Conservation (phyloP, 2,888 invertebrate genomes). For the Chrysolina americana region DNA sequence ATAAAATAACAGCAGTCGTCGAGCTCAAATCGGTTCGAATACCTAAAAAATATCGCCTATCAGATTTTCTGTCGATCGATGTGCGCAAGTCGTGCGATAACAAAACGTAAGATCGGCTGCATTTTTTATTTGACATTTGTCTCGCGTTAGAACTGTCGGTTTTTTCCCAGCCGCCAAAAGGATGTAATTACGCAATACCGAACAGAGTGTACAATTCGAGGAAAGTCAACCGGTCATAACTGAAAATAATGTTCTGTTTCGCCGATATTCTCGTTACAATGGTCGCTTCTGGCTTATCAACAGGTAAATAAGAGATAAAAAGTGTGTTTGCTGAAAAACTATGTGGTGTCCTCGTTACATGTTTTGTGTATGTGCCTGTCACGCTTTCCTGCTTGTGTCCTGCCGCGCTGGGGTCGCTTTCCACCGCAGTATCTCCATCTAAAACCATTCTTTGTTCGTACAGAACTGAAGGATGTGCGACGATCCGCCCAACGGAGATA, state of each 20-base stretch:
- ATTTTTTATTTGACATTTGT: slow-evolving; percentile 26
- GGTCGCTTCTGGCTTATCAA: slow-evolving; percentile 39
- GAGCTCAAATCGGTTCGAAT: slow-evolving; percentile 31
- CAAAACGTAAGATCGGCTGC: neutral
- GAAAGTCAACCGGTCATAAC: slow-evolving; percentile 16
- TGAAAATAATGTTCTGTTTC: slow-evolving; percentile 16
- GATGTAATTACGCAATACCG: slow-evolving; percentile 14
- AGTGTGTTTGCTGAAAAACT: slow-evolving; percentile 29
- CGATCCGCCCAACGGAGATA: slow-evolving; percentile 5
- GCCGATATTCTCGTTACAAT: slow-evolving; percentile 8
- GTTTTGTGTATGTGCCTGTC: slow-evolving; percentile 31
- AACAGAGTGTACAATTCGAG: slow-evolving; percentile 10
- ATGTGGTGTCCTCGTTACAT: slow-evolving; percentile 27
- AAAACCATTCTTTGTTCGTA: slow-evolving; percentile 52
- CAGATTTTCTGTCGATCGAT: slow-evolving; percentile 30
- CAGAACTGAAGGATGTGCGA: slow-evolving; percentile 60
- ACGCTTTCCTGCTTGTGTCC: slow-evolving; percentile 37
- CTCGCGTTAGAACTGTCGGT: neutral
- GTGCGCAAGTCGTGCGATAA: slow-evolving; percentile 21
- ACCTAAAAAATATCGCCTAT: slow-evolving; percentile 36
- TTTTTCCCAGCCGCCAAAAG: slow-evolving; percentile 20
- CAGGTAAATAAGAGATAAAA: slow-evolving; percentile 49
- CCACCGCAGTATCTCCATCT: slow-evolving; percentile 22
- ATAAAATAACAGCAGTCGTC: slow-evolving; percentile 42
- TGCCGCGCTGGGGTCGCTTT: slow-evolving; percentile 19